Evolutionary conservation across 2,797 vertebrate species (phyloP).

Genomic region (Acestrorhynchus altus): DNA sequence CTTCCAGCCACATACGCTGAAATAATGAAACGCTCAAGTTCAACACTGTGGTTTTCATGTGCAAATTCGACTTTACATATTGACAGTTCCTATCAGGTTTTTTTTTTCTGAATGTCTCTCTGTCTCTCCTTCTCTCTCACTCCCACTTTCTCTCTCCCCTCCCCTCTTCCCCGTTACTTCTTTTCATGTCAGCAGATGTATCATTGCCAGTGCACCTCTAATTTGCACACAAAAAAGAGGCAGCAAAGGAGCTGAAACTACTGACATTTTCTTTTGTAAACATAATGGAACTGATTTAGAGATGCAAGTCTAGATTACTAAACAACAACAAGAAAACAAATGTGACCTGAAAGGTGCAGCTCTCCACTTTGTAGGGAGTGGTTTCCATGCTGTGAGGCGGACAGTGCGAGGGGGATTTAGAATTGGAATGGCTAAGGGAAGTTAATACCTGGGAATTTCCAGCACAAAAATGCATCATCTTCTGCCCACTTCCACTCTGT

Average conservation of each 20-base stretch:
- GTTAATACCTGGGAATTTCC: neutral
- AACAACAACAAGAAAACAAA: conserved; percentile 68
- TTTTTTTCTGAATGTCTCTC: conserved; percentile 19
- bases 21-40: conserved; percentile 76
- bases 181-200: conserved; percentile 31
- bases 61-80: conserved; percentile 76
- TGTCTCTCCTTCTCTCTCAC: conserved; percentile 11
- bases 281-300: conserved; percentile 73
- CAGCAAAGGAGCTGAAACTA: conserved; percentile 57
- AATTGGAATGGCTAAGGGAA: neutral
- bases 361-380: conserved; percentile 27
- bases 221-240: conserved; percentile 2
- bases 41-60: conserved; percentile 74
- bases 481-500: neutral
- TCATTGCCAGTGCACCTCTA: conserved; percentile 40
- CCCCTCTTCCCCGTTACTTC: neutral
- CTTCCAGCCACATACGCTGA: conserved; percentile 66
- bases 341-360: conserved; percentile 20
- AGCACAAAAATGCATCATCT: neutral
- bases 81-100: conserved; percentile 69
- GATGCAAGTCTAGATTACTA: conserved; percentile 72
- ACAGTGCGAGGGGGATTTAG: conserved; percentile 39
- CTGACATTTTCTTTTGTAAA: conserved; percentile 73
- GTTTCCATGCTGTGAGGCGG: conserved; percentile 29
- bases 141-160: conserved; percentile 5